These are phyloP conservation scores for Caerostris darwini DNA, from an alignment of 1,140 invertebrate species.

Conservation along the genomic window DNA sequence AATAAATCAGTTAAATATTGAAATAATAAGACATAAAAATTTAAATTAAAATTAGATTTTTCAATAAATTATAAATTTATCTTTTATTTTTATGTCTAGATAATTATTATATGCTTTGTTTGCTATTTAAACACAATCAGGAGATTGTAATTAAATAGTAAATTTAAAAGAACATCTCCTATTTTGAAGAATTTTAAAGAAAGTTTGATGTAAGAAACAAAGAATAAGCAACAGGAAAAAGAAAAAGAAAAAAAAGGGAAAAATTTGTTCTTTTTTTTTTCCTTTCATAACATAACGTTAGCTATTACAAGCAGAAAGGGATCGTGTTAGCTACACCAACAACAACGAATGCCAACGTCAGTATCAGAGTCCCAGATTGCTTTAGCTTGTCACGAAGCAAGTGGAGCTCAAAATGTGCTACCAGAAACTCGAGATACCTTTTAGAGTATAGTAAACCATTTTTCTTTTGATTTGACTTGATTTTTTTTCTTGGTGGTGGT, in stretches of 20 bases:
- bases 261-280: neutral
- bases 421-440: constrained; percentile 15
- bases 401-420: constrained; percentile 48
- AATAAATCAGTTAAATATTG: too few species aligned
- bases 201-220: too few species aligned
- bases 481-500: neutral
- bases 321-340: constrained; percentile 4
- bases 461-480: neutral
- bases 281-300: constrained; percentile 45
- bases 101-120: too few species aligned
- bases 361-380: constrained; percentile 17
- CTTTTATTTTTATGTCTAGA: too few species aligned
- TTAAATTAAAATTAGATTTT: too few species aligned
- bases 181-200: too few species aligned
- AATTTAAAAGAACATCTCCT: too few species aligned
- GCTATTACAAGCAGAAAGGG: neutral
- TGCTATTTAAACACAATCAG: too few species aligned
- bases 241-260: neutral
- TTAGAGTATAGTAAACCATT: constrained; percentile 28
- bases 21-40: too few species aligned
- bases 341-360: neutral
- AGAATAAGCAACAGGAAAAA: neutral
- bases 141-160: too few species aligned
- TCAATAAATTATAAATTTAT: too few species aligned
- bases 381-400: constrained; percentile 32